These are phyloP conservation scores for Thymelicus lineola DNA, from an alignment of 2,888 invertebrate genomes.

Conservation along the genomic window DNA sequence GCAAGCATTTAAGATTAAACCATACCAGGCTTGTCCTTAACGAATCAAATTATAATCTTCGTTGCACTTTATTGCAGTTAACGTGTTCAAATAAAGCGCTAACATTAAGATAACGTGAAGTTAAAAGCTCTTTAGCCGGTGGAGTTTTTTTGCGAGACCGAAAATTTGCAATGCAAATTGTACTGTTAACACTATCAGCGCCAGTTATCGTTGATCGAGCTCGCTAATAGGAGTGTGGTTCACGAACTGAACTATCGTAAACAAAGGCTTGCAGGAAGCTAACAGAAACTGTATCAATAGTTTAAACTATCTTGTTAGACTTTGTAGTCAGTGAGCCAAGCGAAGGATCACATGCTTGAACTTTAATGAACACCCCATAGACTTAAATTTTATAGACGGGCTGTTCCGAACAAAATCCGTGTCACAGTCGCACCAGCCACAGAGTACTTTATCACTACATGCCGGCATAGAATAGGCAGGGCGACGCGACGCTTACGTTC, in stretches of 20 bases:
- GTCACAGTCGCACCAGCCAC: too few relatives aligned
- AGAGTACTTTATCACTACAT: too few relatives aligned
- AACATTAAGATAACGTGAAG: constrained; percentile 67
- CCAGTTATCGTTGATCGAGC: constrained; percentile 40
- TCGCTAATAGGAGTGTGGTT: constrained; percentile 28
- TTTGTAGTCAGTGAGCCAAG: too few relatives aligned
- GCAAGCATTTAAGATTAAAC: constrained; percentile 1
- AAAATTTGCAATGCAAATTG: constrained; percentile 46
- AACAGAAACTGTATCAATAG: constrained; percentile 1
- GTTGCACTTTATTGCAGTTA: constrained; percentile 67
- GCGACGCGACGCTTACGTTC: too few relatives aligned
- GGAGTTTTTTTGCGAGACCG: constrained; percentile 38
- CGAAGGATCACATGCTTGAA: too few relatives aligned
- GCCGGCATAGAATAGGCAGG: too few relatives aligned
- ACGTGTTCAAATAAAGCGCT: constrained; percentile 70
- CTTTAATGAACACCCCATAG: too few relatives aligned
- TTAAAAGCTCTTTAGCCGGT: constrained; percentile 50
- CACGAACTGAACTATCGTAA: constrained; percentile 5
- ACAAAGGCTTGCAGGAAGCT: background rate
- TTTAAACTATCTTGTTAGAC: background rate
- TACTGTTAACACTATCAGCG: constrained; percentile 40
- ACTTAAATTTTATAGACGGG: too few relatives aligned
- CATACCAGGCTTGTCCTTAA: constrained; percentile 53
- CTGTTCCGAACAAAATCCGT: too few relatives aligned
- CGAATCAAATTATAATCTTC: constrained; percentile 61